These are phyloP conservation scores for Anthophora plumipes DNA, from an alignment of 2,888 invertebrate species.

Conservation along the genomic window DNA sequence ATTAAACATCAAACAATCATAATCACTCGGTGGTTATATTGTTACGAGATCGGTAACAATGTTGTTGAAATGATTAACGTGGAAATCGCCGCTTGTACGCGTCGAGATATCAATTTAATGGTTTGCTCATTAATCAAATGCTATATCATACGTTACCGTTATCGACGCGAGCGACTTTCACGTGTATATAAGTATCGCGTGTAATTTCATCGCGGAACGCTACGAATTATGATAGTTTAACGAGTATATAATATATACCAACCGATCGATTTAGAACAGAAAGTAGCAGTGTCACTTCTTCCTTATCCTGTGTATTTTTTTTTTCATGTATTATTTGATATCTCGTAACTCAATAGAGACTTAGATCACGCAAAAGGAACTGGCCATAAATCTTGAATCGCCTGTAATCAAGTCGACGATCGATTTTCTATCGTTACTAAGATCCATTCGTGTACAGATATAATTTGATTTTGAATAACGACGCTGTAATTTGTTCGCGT, in stretches of 20 bases:
- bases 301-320: too few species aligned
- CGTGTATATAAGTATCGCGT: slow-evolving; percentile 5
- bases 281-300: slow-evolving; percentile 46
- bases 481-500: slow-evolving; percentile 26
- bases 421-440: slow-evolving; percentile 26
- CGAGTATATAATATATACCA: too few species aligned
- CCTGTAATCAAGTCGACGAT: slow-evolving; percentile 52
- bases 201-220: too few species aligned
- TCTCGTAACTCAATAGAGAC: slow-evolving; percentile 38
- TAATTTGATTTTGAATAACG: slow-evolving; percentile 54
- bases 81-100: slow-evolving; percentile 15
- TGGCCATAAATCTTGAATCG: slow-evolving; percentile 15
- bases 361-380: slow-evolving; percentile 29
- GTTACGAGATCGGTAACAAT: background rate
- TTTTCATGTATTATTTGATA: too few species aligned
- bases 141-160: background rate
- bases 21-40: background rate
- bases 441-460: slow-evolving; percentile 12
- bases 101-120: slow-evolving; percentile 1
- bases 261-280: slow-evolving; percentile 11
- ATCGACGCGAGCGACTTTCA: slow-evolving; percentile 32
- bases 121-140: slow-evolving; percentile 53
- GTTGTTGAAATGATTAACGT: background rate
- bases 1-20: background rate
- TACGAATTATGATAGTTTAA: too few species aligned